phyloP scores from a whole-genome alignment of 2,113 vertebrate genomes.

The Anguilla rostrata region DNA sequence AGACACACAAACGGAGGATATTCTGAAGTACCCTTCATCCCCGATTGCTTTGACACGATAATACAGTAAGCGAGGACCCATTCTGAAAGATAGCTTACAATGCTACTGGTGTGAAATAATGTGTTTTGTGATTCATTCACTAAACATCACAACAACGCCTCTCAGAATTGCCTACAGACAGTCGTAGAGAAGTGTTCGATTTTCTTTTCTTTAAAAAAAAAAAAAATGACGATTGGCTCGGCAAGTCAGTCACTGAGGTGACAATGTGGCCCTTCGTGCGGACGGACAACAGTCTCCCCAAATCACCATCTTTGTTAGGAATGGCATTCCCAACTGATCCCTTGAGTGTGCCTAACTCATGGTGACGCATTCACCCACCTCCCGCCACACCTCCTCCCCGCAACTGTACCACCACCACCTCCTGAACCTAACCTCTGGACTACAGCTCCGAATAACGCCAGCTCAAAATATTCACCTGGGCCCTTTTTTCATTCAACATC shows the following conservation, averaged over 20 bases:
- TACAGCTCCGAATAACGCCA: too few relatives aligned
- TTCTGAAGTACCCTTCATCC: not conserved
- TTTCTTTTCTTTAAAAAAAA: too few relatives aligned
- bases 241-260: not conserved
- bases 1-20: too few relatives aligned
- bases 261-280: not conserved
- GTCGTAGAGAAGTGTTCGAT: too few relatives aligned
- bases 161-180: not conserved
- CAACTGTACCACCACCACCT: too few relatives aligned
- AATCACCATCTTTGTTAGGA: not conserved
- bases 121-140: too few relatives aligned
- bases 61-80: not conserved
- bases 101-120: not conserved
- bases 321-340: not conserved
- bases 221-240: not conserved
- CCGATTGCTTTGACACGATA: not conserved
- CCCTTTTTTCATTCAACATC: too few relatives aligned
- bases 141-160: not conserved
- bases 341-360: not conserved
- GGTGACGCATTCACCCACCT: too few relatives aligned
- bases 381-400: too few relatives aligned
- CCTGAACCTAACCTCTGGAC: too few relatives aligned
- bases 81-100: not conserved
- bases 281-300: too few relatives aligned
- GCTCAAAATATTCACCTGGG: too few relatives aligned